Evolutionary conservation across 92 coral and sea anemone genomes (phyloP).

Genomic region (Montipora capitata): DNA sequence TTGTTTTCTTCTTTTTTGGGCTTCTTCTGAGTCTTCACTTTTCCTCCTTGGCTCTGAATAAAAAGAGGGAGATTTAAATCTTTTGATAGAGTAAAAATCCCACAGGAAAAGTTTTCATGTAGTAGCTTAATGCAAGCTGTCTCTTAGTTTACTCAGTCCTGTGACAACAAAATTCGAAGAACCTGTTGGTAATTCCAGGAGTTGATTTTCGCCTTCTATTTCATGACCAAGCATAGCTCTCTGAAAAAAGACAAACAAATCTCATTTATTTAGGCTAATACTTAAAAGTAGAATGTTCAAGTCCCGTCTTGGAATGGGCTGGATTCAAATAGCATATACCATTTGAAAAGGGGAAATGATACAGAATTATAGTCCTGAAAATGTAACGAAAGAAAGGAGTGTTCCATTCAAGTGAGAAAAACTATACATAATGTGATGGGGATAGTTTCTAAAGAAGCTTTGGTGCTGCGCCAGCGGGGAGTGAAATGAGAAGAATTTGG

Average conservation of each 20-base stretch:
- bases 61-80: not conserved
- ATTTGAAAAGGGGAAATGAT: too few relatives aligned
- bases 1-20: slow-evolving; percentile 95
- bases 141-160: not conserved
- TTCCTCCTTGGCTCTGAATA: slow-evolving; percentile 85
- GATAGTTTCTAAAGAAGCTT: too few relatives aligned
- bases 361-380: too few relatives aligned
- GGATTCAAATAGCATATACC: too few relatives aligned
- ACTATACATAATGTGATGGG: not conserved
- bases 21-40: slow-evolving; percentile 97
- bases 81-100: too few relatives aligned
- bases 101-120: too few relatives aligned
- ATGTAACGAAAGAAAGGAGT: too few relatives aligned
- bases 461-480: too few relatives aligned
- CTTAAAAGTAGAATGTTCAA: too few relatives aligned
- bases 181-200: slow-evolving; percentile 97
- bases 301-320: too few relatives aligned
- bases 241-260: slow-evolving; percentile 50
- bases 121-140: not conserved
- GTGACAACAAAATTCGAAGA: not conserved
- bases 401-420: not conserved
- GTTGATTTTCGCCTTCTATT: slow-evolving; percentile 97
- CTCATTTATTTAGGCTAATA: too few relatives aligned
- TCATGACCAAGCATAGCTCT: slow-evolving; percentile 99
- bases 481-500: too few relatives aligned